A percentile compares a stretch with the other conserved stretches of the same genome.
phyloP scores from a whole-genome alignment of 1,140 invertebrate genomes.

The Drosophila tani region DNA sequence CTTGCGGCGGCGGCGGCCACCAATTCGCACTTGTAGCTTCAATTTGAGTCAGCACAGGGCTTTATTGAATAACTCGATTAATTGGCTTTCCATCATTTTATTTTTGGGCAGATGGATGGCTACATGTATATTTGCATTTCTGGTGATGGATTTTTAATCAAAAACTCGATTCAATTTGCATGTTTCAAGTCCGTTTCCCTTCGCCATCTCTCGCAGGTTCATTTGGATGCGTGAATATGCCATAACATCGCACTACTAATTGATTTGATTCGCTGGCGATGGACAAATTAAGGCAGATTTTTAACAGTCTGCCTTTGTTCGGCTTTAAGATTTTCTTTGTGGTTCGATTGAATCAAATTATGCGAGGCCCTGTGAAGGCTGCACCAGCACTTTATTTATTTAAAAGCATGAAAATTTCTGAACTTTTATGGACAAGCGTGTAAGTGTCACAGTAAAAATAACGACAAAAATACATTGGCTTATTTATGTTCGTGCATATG shows the following conservation, averaged over 20 bases:
- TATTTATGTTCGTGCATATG: constrained; percentile 18
- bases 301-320: not conserved
- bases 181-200: constrained; percentile 53
- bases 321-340: constrained; percentile 8
- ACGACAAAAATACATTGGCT: constrained; percentile 19
- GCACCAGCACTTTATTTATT: constrained; percentile 7
- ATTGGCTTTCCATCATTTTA: constrained; percentile 41
- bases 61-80: constrained; percentile 34
- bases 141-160: constrained; percentile 62
- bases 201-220: constrained; percentile 33
- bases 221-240: constrained; percentile 26
- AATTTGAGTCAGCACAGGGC: constrained; percentile 37
- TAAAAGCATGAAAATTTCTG: not conserved
- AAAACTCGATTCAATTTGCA: constrained; percentile 62
- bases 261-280: constrained; percentile 51
- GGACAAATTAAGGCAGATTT: constrained; percentile 30
- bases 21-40: constrained; percentile 44
- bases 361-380: not conserved
- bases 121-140: constrained; percentile 29
- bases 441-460: constrained; percentile 17
- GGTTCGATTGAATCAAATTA: constrained; percentile 16
- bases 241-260: constrained; percentile 57
- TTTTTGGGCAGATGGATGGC: constrained; percentile 15
- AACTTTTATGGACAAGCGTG: constrained; percentile 14
- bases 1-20: not conserved